Evolutionary conservation across 2,113 vertebrate species (phyloP).

Genomic region (Tenrec ecaudatus): DNA sequence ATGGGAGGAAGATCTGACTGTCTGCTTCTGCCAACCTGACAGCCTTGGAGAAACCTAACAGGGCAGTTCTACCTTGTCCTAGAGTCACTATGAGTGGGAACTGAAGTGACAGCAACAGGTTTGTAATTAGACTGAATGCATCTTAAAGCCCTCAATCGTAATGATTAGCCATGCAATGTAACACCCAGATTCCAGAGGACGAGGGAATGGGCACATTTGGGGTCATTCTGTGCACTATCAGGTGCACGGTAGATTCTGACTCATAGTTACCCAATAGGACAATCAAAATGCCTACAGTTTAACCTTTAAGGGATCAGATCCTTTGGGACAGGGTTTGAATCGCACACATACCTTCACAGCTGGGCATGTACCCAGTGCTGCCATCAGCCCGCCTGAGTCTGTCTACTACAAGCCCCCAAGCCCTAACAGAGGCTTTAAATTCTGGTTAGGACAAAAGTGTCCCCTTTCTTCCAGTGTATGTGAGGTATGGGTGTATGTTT

Average conservation of each 20-base stretch:
- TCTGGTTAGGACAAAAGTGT: slow-evolving; percentile 47
- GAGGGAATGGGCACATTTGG: neutral
- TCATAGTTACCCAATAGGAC: neutral
- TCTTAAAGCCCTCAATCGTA: too few relatives aligned
- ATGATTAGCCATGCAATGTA: neutral
- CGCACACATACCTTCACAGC: neutral
- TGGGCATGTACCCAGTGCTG: neutral
- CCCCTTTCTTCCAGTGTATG: neutral
- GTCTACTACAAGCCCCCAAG: slow-evolving; percentile 3
- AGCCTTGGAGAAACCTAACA: neutral
- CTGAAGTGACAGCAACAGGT: neutral
- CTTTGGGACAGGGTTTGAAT: neutral
- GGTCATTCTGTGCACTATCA: too few relatives aligned
- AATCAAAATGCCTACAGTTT: neutral
- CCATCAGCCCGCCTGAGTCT: neutral
- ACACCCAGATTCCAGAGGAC: neutral
- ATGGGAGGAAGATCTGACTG: neutral
- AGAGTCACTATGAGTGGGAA: neutral
- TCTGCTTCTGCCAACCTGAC: neutral
- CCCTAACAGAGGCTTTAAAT: neutral
- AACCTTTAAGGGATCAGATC: neutral
- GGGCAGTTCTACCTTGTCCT: neutral
- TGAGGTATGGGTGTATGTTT: neutral
- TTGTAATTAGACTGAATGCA: neutral
- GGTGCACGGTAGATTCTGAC: neutral